These are phyloP conservation scores for Rhodinocichla rosea DNA, from an alignment of 2,113 vertebrate species.

Conservation along the genomic window DNA sequence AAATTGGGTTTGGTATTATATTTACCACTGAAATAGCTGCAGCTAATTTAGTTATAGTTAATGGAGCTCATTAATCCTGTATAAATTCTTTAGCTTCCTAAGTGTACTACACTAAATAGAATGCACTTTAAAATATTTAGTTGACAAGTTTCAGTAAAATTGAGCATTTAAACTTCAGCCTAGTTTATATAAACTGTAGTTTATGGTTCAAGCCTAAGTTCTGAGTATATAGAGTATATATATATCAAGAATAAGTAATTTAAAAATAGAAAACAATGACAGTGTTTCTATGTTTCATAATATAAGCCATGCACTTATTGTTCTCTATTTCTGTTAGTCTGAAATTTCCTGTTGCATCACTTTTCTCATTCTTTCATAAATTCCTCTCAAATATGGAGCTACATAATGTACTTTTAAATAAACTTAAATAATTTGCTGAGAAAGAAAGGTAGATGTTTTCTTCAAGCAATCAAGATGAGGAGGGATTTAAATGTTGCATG, in stretches of 20 bases:
- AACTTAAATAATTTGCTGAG: background rate
- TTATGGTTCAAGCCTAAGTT: background rate
- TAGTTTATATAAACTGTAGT: background rate
- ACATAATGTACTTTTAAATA: background rate
- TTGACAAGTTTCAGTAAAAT: background rate
- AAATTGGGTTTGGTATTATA: background rate
- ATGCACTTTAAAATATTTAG: background rate
- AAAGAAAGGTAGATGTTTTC: background rate
- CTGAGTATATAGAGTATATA: background rate
- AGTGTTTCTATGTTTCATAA: background rate
- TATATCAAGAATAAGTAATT: background rate
- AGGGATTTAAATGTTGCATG: background rate
- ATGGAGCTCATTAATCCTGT: conserved; percentile 23
- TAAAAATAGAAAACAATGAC: background rate
- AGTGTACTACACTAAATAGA: background rate
- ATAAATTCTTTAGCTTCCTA: background rate
- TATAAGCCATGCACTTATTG: background rate
- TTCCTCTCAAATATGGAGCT: background rate
- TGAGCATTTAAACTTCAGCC: background rate
- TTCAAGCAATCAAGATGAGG: background rate
- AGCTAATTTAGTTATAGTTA: conserved; percentile 27
- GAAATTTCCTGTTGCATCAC: background rate
- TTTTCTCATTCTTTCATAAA: background rate
- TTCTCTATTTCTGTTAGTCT: background rate
- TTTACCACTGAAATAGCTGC: background rate